Base-by-base conservation (phyloP, 1,140 invertebrate species). In the Teleogryllus occipitalis region DNA sequence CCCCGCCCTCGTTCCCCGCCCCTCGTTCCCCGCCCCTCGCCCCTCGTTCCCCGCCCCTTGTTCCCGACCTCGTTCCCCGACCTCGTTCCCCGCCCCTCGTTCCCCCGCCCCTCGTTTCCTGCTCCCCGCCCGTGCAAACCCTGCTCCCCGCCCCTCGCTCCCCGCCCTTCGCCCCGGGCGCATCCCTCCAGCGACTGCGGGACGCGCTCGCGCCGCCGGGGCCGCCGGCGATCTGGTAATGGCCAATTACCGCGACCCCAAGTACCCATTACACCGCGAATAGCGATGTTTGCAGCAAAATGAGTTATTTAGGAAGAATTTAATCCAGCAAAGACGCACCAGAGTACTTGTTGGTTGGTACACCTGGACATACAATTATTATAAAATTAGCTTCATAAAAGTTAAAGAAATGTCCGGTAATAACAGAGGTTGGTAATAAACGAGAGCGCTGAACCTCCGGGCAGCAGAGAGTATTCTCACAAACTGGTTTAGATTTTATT, bases 361-460 rank as follows among this genome's bases (percentile, higher is more conserved):
- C 54, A 65, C 54, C 54, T 65, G 54, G 18, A 65, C 18, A 18
- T 65, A 65, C 54, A 65, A 65, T 65, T 65, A 65, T 65, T 65
- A 65, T 65, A 65, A 65, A 65, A 65, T 65, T 65, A 65, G 54
- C 54, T 65, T 65, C 54, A 65, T 65, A 65, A 65, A 65, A 65
- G 54, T 65, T 65, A 65, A 65, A 65, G 54, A 65, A 65, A 65
- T 65, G 54, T 65, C 54, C 54, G 54, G 18, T 65, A 65, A 65
- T 65, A 65, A 65, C 18, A 65, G 54, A 65, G 54, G 2, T 7
- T 10, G 10, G 54, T 65, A 65, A 65, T 65, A 65, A 65, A 65
- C 54, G 54, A 65, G 54, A 18, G 18, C 18, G 54, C 10, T 65
- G 54, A 14, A 65, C 54, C 54, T 65, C 10, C 10, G 54, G 54